A percentile compares a stretch with the other conserved stretches of the same genome.
These are phyloP conservation scores for Noctua fimbriata DNA, from an alignment of 2,888 invertebrate genomes.

Conservation along the genomic window DNA sequence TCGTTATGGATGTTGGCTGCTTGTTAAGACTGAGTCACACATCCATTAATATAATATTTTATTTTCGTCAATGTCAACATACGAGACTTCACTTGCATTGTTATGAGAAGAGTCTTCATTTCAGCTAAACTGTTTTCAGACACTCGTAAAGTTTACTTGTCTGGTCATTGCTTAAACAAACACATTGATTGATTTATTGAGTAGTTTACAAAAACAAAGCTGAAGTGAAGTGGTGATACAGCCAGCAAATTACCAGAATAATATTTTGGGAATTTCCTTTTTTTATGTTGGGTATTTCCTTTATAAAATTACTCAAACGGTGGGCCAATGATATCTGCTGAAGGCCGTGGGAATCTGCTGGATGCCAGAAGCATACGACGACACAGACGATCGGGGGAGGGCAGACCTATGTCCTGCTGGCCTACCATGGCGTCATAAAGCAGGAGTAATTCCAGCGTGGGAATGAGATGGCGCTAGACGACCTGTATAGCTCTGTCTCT, in stretches of 20 bases:
- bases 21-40: constrained; percentile 33
- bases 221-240: neutral
- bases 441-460: too few relatives aligned
- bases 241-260: neutral
- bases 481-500: too few relatives aligned
- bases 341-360: neutral
- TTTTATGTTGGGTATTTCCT: neutral
- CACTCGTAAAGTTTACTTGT: neutral
- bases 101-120: constrained; percentile 4
- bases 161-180: constrained; percentile 1
- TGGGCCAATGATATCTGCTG: neutral
- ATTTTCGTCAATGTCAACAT: constrained; percentile 41
- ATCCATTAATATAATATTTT: constrained; percentile 19
- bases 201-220: neutral
- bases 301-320: neutral
- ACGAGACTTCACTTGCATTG: constrained; percentile 10
- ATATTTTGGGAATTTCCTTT: neutral
- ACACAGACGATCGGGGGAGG: neutral
- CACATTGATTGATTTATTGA: neutral
- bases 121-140: constrained; percentile 15
- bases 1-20: constrained; percentile 12
- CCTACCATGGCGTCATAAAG: too few relatives aligned
- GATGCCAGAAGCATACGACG: neutral
- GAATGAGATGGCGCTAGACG: too few relatives aligned
- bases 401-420: neutral